phyloP scores from a whole-genome alignment of 2,888 invertebrate species.

The Euspilapteryx auroguttella region DNA sequence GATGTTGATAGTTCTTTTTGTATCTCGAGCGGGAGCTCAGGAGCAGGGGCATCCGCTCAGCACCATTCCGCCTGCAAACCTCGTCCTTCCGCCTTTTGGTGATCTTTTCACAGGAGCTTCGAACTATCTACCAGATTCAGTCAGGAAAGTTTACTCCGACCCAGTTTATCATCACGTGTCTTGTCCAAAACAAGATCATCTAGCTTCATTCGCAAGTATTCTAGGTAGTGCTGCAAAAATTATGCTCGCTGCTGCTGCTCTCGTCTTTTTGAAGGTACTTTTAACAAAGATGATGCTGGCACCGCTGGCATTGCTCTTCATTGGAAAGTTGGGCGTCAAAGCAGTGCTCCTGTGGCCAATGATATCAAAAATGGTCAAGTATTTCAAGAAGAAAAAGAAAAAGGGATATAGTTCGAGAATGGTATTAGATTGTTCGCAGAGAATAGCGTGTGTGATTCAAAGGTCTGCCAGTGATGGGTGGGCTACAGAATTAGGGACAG shows the following conservation, averaged over 20 bases:
- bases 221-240: constrained; percentile 48
- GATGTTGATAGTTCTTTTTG: constrained; percentile 39
- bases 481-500: constrained; percentile 37
- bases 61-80: constrained; percentile 20
- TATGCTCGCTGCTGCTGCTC: constrained; percentile 40
- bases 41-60: constrained; percentile 25
- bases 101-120: constrained; percentile 41
- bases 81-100: constrained; percentile 27
- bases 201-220: constrained; percentile 39
- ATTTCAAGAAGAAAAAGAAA: constrained; percentile 44
- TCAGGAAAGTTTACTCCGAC: constrained; percentile 36
- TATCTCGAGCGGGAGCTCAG: constrained; percentile 24
- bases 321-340: constrained; percentile 44
- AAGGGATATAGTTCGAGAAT: constrained; percentile 32
- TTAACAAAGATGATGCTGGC: constrained; percentile 39
- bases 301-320: constrained; percentile 31
- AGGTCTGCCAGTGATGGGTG: constrained; percentile 26
- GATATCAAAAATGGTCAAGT: constrained; percentile 42
- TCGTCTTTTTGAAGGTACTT: constrained; percentile 37
- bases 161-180: constrained; percentile 23
- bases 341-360: constrained; percentile 45
- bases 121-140: constrained; percentile 30
- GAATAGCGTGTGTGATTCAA: constrained; percentile 41
- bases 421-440: constrained; percentile 38
- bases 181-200: constrained; percentile 34